phyloP scores from a whole-genome alignment of 35 echinoderm and acorn worm species.

The Lytechinus variegatus region DNA sequence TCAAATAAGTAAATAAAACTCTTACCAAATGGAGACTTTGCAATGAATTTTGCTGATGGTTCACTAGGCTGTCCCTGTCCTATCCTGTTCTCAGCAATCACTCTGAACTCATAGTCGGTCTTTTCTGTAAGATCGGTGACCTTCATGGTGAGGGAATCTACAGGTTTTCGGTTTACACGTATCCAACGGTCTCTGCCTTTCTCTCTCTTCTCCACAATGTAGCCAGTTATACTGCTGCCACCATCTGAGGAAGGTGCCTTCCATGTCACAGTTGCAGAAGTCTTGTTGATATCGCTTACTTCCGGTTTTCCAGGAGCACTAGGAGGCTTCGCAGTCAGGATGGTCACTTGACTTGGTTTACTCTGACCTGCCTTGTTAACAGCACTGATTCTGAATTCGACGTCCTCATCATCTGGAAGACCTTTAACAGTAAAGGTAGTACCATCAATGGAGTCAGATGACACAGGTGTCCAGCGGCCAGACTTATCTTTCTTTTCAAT shows the following conservation, averaged over 20 bases:
- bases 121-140: slow-evolving; percentile 69
- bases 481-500: slow-evolving; percentile 91
- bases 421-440: slow-evolving; percentile 71
- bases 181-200: slow-evolving; percentile 56
- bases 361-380: slow-evolving; percentile 91
- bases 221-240: slow-evolving; percentile 76
- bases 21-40: slow-evolving; percentile 92
- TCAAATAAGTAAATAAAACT: background rate
- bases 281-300: slow-evolving; percentile 68
- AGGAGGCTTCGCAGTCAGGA: slow-evolving; percentile 62
- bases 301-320: slow-evolving; percentile 80
- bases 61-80: slow-evolving; percentile 68
- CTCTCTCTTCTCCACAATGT: slow-evolving; percentile 79
- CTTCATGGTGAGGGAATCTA: slow-evolving; percentile 50
- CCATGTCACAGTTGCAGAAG: slow-evolving; percentile 73
- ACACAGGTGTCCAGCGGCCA: slow-evolving; percentile 79
- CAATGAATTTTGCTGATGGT: slow-evolving; percentile 75
- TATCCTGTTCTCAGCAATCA: slow-evolving; percentile 78
- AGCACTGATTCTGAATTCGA: slow-evolving; percentile 91
- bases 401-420: slow-evolving; percentile 79
- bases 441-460: slow-evolving; percentile 64
- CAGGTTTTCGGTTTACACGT: slow-evolving; percentile 43
- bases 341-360: slow-evolving; percentile 74
- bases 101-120: slow-evolving; percentile 69
- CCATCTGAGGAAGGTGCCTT: slow-evolving; percentile 70